Evolutionary conservation across 1,140 invertebrate species (phyloP), one percentile per base, ranked within the genome.

Genomic region (Aphaenogaster floridana): DNA sequence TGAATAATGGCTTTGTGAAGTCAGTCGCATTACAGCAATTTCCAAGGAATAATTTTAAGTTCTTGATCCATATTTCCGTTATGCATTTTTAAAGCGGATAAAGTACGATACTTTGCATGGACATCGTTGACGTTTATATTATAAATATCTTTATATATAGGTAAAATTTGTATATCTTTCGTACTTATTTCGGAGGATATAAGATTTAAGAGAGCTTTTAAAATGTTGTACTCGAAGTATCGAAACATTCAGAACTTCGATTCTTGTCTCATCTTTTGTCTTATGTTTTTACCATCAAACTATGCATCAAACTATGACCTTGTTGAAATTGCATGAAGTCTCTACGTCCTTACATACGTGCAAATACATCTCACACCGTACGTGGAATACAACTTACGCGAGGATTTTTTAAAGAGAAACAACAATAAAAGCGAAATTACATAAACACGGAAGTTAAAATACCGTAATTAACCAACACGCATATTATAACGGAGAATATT

Each of bases 11-110:
- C 80, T 61, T 72, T n/a, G 42, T 39, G 17, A 83, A 83, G 54
- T 74, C 39, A 61, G 54, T 84, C 80, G 80, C 28, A 76, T 84
- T 84, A 72, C 69, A 21, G 69, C 69, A 84, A 76, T 84, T 61
- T 84, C 21, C 80, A 28, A 48, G 42, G 80, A 63, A 84, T 76
- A 76, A 76, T 84, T 61, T 50, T 28, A 52, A 84, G 42, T 61
- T 63, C 17, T 50, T 39, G 54, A 74, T 84, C 42, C 80, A n/a
- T 54, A 80, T 57, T 50, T 84, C 28, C 5, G 13, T 61, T 61
- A 48, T 61, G 34, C 80, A 21, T 39, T 48, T 83, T 74, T 61
- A 39, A 74, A 61, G 42, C 3, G 4, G 28, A 72, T 48, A 34
- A 57, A 59, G 28, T n/a, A 45, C 39, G 1, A 72, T 74, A 15